Conservation (phyloP, 2,113 vertebrate species). For the Lagopus muta region DNA sequence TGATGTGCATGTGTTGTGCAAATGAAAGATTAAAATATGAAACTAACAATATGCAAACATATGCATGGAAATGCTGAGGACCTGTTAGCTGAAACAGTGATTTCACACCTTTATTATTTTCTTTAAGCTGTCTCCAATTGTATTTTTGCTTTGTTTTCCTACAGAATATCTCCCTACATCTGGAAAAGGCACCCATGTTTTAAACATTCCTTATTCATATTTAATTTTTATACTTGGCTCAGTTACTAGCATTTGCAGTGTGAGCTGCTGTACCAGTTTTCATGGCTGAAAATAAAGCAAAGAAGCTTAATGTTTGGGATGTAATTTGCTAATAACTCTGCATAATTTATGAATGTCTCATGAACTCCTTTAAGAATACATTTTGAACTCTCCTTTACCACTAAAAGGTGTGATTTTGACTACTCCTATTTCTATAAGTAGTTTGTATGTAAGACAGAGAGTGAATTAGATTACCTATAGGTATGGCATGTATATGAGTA, state of each 20-base stretch:
- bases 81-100: conserved; percentile 76
- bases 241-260: conserved; percentile 47
- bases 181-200: conserved; percentile 62
- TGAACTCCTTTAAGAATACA: conserved; percentile 45
- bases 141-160: conserved; percentile 75
- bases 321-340: conserved; percentile 53
- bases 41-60: conserved; percentile 82
- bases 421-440: background rate
- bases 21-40: conserved; percentile 84
- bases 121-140: conserved; percentile 71
- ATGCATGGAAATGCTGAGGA: conserved; percentile 71
- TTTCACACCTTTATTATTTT: conserved; percentile 78
- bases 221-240: conserved; percentile 48
- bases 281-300: conserved; percentile 44
- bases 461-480: background rate
- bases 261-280: conserved; percentile 20
- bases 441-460: background rate
- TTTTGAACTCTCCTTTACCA: background rate
- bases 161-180: conserved; percentile 44
- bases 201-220: conserved; percentile 55
- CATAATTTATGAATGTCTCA: conserved; percentile 40
- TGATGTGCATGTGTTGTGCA: conserved; percentile 80
- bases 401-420: conserved; percentile 12
- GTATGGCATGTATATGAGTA: background rate
- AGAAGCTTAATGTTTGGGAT: conserved; percentile 15